phyloP scores from a whole-genome alignment of 2,888 invertebrate species.

The Chrysolina haemoptera region DNA sequence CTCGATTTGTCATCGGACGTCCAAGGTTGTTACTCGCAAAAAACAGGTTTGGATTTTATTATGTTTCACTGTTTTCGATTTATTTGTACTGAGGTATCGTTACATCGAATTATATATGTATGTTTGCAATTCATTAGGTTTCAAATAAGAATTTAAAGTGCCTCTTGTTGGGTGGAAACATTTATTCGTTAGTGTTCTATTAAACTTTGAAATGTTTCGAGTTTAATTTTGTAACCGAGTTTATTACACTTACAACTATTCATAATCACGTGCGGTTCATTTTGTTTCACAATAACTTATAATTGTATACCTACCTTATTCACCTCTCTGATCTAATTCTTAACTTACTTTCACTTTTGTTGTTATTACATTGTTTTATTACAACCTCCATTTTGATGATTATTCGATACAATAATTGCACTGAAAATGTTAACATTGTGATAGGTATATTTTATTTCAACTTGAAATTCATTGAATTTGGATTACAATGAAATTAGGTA shows the following conservation, averaged over 20 bases:
- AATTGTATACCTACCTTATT: background rate
- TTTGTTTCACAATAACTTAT: constrained; percentile 21
- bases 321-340: constrained; percentile 13
- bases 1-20: background rate
- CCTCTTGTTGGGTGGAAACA: background rate
- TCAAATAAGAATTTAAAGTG: constrained; percentile 3
- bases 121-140: background rate
- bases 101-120: no score
- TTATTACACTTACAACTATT: background rate
- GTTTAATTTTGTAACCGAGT: background rate
- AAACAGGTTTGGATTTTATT: background rate
- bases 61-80: background rate
- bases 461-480: no score
- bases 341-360: constrained; percentile 26
- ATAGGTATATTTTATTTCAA: no score
- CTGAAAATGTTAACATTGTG: background rate
- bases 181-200: background rate
- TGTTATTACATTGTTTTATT: background rate
- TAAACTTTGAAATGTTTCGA: no score
- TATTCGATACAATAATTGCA: constrained; percentile 5
- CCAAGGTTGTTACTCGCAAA: background rate
- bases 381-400: constrained; percentile 33
- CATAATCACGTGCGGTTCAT: background rate
- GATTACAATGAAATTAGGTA: no score
- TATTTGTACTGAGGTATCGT: no score